These are phyloP conservation scores for Onchidella celtica DNA, from an alignment of 2,888 invertebrate species.

Conservation along the genomic window DNA sequence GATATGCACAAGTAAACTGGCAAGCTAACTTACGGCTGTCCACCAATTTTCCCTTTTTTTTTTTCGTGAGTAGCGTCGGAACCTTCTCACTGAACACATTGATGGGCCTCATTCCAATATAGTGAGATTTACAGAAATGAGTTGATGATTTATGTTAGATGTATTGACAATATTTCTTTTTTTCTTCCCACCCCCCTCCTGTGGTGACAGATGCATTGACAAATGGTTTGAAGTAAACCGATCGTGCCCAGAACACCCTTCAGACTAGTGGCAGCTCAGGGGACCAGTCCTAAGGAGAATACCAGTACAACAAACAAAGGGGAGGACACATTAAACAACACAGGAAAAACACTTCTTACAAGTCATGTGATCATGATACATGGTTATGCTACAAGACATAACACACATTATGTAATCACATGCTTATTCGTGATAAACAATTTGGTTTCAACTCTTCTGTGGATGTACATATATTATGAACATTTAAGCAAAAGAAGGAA, in stretches of 20 bases:
- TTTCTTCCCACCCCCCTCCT: no score
- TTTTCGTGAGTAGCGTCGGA: no score
- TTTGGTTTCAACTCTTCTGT: background rate
- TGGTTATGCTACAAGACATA: background rate
- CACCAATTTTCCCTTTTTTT: no score
- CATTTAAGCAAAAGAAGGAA: background rate
- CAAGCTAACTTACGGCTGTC: no score
- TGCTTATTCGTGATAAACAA: slow-evolving; percentile 12
- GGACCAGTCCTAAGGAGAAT: background rate
- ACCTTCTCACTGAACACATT: no score
- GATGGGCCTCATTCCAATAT: no score
- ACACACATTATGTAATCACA: background rate
- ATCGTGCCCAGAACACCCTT: slow-evolving; percentile 99
- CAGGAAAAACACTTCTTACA: background rate
- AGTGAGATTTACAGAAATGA: no score
- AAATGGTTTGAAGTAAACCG: slow-evolving; percentile 99
- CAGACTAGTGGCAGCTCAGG: slow-evolving; percentile 85
- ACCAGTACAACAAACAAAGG: background rate
- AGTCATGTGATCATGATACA: background rate
- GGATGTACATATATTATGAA: background rate
- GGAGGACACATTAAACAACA: no score
- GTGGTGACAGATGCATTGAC: slow-evolving; percentile 95
- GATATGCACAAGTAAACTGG: no score
- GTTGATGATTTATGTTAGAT: no score
- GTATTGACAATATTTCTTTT: no score